A percentile compares a stretch with the other conserved stretches of the same genome.
Conservation (phyloP, 2,113 vertebrate genomes). For the Capreolus pygargus region DNA sequence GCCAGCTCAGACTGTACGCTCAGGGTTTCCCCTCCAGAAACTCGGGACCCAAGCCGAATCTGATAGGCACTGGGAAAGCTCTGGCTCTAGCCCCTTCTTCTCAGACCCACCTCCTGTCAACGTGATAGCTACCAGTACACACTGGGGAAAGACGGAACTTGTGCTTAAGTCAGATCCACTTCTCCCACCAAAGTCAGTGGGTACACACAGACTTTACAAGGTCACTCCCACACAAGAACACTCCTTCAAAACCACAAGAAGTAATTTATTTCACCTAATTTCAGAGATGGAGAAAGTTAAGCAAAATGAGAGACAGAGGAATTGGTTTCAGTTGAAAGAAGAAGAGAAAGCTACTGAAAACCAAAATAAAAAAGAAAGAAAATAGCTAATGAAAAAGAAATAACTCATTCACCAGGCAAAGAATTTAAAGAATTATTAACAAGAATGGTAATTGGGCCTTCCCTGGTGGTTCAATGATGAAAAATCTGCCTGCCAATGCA, state of each 20-base stretch:
- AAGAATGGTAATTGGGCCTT: background rate
- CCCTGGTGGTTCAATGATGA: background rate
- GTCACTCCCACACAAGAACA: background rate
- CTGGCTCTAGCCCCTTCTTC: background rate
- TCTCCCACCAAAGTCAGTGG: background rate
- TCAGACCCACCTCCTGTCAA: background rate
- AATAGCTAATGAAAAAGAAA: background rate
- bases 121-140: background rate
- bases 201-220: background rate
- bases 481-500: background rate
- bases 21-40: background rate
- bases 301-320: background rate
- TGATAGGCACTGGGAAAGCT: background rate
- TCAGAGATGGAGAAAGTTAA: background rate
- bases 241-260: background rate
- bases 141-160: background rate
- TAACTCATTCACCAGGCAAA: background rate
- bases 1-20: too few relatives aligned
- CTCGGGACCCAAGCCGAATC: too few relatives aligned
- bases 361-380: background rate
- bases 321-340: background rate
- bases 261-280: background rate
- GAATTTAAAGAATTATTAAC: background rate
- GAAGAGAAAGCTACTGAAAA: background rate
- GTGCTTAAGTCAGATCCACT: background rate